Base-by-base conservation (phyloP, 2,797 vertebrate species). In the Betta splendens region DNA sequence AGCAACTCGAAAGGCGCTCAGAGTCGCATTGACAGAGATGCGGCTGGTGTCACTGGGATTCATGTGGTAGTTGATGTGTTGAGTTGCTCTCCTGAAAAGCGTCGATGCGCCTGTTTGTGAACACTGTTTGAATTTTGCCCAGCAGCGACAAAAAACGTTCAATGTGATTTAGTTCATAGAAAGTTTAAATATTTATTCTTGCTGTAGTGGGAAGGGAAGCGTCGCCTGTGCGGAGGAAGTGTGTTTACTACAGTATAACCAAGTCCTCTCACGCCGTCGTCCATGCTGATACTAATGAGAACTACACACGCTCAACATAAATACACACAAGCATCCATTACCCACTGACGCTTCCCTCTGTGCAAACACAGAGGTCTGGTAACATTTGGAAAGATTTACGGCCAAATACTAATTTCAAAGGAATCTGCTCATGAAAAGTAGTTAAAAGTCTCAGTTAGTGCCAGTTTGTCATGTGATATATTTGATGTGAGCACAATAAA, bases 321-420 rank as follows among this genome's bases (percentile, higher is more conserved):
- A 74, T 53, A 43, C 48, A 43, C 35, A 39, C 15, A 23, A 53
- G 39, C 29, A 53, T 74, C 70, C 75, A 63, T 59, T 50, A 64
- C 38, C 44, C n/a, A n/a, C n/a, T n/a, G n/a, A n/a, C n/a, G n/a
- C n/a, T n/a, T n/a, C n/a, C n/a, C n/a, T n/a, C n/a, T n/a, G n/a
- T n/a, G n/a, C n/a, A n/a, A n/a, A n/a, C n/a, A n/a, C n/a, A n/a
- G 6, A 47, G 9, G 16, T 15, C 16, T 18, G 2, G 20, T 11
- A 15, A 26, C 56, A 18, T 29, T 31, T 0, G 21, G 43, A 56
- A 11, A 53, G 64, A 56, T 75, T 77, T 75, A 59, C 13, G 63
- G 31, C 22, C 54, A 57, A 61, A 17, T 12, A 13, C 6, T 38
- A 47, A 21, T 26, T 25, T 39, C 12, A 46, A 59, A 53, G 23